These are phyloP conservation scores for Montifringilla adamsi DNA, from an alignment of 2,113 vertebrate species.

Conservation along the genomic window DNA sequence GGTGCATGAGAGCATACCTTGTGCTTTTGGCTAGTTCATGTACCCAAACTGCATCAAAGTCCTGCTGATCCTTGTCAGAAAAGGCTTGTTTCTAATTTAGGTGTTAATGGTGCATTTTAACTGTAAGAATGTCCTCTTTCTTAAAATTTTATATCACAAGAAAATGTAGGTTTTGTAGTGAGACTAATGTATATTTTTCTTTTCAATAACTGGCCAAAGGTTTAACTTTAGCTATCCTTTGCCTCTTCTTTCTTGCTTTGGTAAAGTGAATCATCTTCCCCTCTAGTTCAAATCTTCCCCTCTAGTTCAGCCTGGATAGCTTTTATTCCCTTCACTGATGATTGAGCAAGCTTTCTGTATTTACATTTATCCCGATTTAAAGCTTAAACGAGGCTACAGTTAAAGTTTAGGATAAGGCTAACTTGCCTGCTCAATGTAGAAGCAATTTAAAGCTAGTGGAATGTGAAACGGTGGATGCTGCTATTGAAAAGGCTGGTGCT, in stretches of 20 bases:
- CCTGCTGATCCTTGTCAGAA: background rate
- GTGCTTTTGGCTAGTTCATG: background rate
- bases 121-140: background rate
- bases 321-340: background rate
- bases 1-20: background rate
- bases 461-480: fast-evolving
- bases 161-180: background rate
- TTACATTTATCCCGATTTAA: background rate
- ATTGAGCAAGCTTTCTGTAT: background rate
- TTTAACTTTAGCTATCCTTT: background rate
- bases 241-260: background rate
- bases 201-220: background rate
- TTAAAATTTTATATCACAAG: background rate
- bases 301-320: background rate
- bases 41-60: background rate
- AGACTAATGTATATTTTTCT: background rate
- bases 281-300: background rate
- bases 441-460: background rate
- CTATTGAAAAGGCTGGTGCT: background rate
- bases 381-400: background rate
- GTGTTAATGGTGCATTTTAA: background rate
- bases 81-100: background rate
- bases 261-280: background rate
- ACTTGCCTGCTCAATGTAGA: background rate
- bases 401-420: background rate